These are phyloP conservation scores for Acronicta aceris DNA, from an alignment of 2,888 invertebrate species.

Conservation along the genomic window DNA sequence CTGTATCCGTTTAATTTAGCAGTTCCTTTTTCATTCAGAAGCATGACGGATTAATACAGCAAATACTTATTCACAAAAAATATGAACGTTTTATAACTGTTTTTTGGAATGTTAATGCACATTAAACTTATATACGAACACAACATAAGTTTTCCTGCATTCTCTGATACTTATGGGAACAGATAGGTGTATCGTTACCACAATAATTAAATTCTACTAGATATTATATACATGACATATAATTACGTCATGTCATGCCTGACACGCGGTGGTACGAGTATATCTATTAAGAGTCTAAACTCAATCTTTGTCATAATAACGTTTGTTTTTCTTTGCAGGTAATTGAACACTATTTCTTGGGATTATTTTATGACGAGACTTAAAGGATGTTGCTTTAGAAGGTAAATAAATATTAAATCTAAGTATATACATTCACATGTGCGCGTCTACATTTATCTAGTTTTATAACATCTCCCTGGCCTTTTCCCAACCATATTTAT, in stretches of 20 bases:
- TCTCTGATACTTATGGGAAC: slow-evolving; percentile 5
- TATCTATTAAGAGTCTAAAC: slow-evolving; percentile 17
- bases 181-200: slow-evolving; percentile 13
- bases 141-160: too few species aligned
- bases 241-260: slow-evolving; percentile 39
- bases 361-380: slow-evolving; percentile 28
- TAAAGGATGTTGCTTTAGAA: slow-evolving; percentile 25
- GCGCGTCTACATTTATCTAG: not conserved
- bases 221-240: slow-evolving; percentile 15
- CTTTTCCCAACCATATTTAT: not conserved
- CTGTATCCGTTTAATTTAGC: too few species aligned
- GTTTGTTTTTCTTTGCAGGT: slow-evolving; percentile 61
- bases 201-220: slow-evolving; percentile 39
- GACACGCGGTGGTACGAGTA: slow-evolving; percentile 59
- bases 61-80: too few species aligned
- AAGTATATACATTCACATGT: not conserved
- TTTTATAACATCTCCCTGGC: not conserved
- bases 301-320: slow-evolving; percentile 23
- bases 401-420: slow-evolving; percentile 21
- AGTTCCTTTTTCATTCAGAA: too few species aligned
- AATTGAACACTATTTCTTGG: slow-evolving; percentile 48
- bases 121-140: too few species aligned
- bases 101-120: too few species aligned
- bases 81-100: too few species aligned
- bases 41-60: too few species aligned